Percentiles rank a stretch among this genome's conserved stretches.
Evolutionary conservation across 2,888 invertebrate species (phyloP).

Genomic region (Sarcophaga rosellei): DNA sequence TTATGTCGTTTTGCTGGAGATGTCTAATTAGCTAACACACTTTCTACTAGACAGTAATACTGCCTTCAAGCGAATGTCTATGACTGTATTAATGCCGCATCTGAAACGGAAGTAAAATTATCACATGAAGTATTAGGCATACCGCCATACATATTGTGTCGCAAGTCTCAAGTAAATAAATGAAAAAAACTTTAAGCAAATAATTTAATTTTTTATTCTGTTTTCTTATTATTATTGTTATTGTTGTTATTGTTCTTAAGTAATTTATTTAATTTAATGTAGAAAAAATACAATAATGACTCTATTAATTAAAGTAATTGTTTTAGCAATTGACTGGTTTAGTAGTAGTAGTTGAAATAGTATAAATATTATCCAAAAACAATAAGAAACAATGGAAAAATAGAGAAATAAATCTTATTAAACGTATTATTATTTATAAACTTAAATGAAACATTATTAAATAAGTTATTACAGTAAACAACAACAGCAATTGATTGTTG

Average conservation of each 20-base stretch:
- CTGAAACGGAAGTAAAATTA: slow-evolving; percentile 62
- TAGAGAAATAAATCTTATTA: too few relatives aligned
- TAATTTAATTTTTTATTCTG: slow-evolving; percentile 39
- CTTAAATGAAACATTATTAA: slow-evolving; percentile 48
- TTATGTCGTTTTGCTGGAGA: too few relatives aligned
- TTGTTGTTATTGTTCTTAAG: too few relatives aligned
- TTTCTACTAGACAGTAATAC: too few relatives aligned
- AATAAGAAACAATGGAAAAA: too few relatives aligned
- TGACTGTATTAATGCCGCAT: neutral
- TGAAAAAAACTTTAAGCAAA: slow-evolving; percentile 6
- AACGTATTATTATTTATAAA: slow-evolving; percentile 12
- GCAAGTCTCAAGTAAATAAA: neutral
- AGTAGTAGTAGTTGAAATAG: slow-evolving; percentile 4
- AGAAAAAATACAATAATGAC: slow-evolving; percentile 49
- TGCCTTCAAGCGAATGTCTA: too few relatives aligned
- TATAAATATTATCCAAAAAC: slow-evolving; percentile 33
- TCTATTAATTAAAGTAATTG: slow-evolving; percentile 54
- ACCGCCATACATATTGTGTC: too few relatives aligned
- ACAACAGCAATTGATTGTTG: slow-evolving; percentile 14
- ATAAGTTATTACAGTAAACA: slow-evolving; percentile 47
- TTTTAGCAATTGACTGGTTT: slow-evolving; percentile 46
- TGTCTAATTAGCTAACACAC: too few relatives aligned
- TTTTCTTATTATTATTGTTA: too few relatives aligned
- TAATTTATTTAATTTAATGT: slow-evolving; percentile 57
- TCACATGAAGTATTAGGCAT: neutral